Evolutionary conservation across 1,140 invertebrate species (phyloP).

Genomic region (Muscidifurax raptorellus): DNA sequence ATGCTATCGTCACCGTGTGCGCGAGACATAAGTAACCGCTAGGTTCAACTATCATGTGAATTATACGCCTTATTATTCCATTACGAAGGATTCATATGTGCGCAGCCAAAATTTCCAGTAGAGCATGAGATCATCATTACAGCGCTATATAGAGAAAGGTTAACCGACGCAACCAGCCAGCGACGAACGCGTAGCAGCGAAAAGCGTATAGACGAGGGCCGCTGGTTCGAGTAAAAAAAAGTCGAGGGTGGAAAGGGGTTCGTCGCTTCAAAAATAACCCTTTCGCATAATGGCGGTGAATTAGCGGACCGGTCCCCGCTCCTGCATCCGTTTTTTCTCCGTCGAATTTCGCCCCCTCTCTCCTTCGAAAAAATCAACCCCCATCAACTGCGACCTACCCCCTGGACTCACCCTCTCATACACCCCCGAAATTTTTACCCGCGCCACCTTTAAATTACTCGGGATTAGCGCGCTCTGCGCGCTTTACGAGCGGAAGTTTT

Average conservation of each 20-base stretch:
- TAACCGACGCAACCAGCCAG: background rate
- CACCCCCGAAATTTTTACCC: constrained; percentile 59
- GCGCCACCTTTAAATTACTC: constrained; percentile 63
- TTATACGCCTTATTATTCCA: background rate
- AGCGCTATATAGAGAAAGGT: too few relatives aligned
- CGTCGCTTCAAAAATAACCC: constrained; percentile 58
- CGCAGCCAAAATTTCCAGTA: background rate
- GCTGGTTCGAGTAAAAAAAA: constrained; percentile 30
- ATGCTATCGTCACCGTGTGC: too few relatives aligned
- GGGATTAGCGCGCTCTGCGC: constrained; percentile 62
- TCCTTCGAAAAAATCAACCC: constrained; percentile 37
- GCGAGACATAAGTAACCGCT: too few relatives aligned
- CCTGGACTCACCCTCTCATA: constrained; percentile 8
- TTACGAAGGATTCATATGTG: too few relatives aligned
- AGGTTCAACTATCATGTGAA: too few relatives aligned
- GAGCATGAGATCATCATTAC: too few relatives aligned
- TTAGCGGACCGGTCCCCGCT: constrained; percentile 56
- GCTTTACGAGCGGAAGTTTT: constrained; percentile 66
- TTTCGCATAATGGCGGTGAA: constrained; percentile 63
- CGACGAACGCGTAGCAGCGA: background rate
- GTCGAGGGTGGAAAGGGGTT: constrained; percentile 12
- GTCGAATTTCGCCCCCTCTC: constrained; percentile 4
- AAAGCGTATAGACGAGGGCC: background rate
- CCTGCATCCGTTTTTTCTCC: background rate
- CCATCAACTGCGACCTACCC: background rate